Percentiles rank a stretch among this genome's conserved stretches.
phyloP scores from a whole-genome alignment of 2,888 invertebrate genomes.

The Spodoptera exigua region DNA sequence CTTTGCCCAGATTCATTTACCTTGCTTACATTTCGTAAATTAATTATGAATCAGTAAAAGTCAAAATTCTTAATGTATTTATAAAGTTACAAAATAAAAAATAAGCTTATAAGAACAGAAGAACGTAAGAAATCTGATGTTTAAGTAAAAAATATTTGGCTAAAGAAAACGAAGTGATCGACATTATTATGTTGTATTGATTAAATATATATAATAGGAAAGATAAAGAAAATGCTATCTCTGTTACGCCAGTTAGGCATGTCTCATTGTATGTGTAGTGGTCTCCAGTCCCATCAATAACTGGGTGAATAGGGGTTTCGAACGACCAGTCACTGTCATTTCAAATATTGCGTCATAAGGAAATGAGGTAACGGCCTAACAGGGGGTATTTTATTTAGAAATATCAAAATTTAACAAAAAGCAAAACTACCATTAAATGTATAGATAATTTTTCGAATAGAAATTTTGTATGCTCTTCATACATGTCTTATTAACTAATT shows the following conservation, averaged over 20 bases:
- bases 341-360: slow-evolving; percentile 21
- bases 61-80: no score
- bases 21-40: no score
- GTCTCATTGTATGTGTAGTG: slow-evolving; percentile 29
- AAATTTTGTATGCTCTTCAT: no score
- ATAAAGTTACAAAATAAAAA: no score
- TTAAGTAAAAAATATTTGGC: background rate
- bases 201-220: slow-evolving; percentile 39
- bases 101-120: no score
- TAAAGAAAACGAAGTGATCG: slow-evolving; percentile 13
- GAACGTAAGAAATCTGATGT: background rate
- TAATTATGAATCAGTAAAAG: no score
- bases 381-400: background rate
- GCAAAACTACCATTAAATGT: no score
- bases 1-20: no score
- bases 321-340: slow-evolving; percentile 29
- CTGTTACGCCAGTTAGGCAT: slow-evolving; percentile 13
- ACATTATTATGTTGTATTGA: slow-evolving; percentile 43
- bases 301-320: slow-evolving; percentile 23
- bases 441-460: no score
- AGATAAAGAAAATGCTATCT: slow-evolving; percentile 47
- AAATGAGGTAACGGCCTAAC: slow-evolving; percentile 18
- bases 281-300: slow-evolving; percentile 37
- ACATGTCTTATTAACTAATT: no score
- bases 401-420: no score